A percentile compares a stretch with the other conserved stretches of the same genome.
Conservation (phyloP, 2,797 vertebrate genomes). For the Pogoniulus pusillus region DNA sequence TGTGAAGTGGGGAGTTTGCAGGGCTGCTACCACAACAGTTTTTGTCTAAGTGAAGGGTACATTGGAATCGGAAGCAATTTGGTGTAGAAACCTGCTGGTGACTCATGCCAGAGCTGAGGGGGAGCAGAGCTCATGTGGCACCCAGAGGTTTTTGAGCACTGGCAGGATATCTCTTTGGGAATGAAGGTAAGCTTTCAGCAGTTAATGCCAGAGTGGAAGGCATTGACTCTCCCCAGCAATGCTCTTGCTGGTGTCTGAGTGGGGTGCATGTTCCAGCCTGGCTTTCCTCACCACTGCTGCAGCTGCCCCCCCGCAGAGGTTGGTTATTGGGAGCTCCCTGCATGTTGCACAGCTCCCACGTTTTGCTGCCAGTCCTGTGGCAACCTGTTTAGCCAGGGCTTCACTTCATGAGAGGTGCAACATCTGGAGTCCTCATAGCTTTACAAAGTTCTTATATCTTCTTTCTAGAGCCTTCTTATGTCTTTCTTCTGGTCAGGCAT, state of each 20-base stretch:
- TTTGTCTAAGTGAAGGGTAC: constrained; percentile 21
- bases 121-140: background rate
- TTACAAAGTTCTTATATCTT: background rate
- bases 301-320: background rate
- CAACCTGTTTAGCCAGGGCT: background rate
- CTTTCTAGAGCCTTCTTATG: background rate
- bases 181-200: background rate
- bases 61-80: constrained; percentile 42
- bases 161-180: background rate
- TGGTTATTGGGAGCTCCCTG: background rate
- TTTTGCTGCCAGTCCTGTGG: background rate
- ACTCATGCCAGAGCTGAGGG: constrained; percentile 26
- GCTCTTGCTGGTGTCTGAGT: background rate
- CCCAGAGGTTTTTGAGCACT: background rate
- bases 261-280: background rate
- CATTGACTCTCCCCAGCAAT: background rate
- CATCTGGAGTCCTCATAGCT: background rate
- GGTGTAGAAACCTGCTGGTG: constrained; percentile 20
- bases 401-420: background rate
- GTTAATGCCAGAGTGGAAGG: background rate
- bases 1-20: constrained; percentile 39
- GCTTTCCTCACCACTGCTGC: background rate
- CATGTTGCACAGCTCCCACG: background rate
- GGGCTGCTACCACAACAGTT: background rate
- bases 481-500: too few relatives aligned